Base-by-base conservation (phyloP, 2,888 invertebrate species). In the Muschampia plurimacula region DNA sequence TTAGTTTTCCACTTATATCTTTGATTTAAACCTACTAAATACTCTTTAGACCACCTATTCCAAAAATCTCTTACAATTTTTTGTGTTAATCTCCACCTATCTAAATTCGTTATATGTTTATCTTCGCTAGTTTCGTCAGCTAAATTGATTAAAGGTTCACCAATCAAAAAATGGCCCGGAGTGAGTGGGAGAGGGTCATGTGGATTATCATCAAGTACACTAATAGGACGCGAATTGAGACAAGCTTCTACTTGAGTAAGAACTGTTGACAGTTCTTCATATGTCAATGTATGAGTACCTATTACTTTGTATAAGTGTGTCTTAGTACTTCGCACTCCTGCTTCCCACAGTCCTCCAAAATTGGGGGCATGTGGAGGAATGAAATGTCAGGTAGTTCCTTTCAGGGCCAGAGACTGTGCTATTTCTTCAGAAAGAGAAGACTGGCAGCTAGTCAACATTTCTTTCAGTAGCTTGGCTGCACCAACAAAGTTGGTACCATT, bases 251-350 rank as follows among this genome's bases (percentile, higher is more conserved):
- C 63, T 57, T 79, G 75, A 10, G 71, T 46, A n/a, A 79, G 59
- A 0, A 78, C 63, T 8, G 78, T 79, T 1, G 76, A 59, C 32
- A 78, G 2, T 57, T 77, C 77, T 55, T 79, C 77, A 65, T 60
- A 79, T 2, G 76, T 77, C 75, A 0, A 72, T 13, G 36, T 78
- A 77, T 28, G 57, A 12, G 57, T 57, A 28, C 57, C 57, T 28
- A 57, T 57, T 5, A 57, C 57, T 8, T 28, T 57, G 12, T 57
- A 6, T 57, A 57, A 28, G 6, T 57, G 57, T 28, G 57, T 57
- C 12, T 57, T 57, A 28, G 57, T 57, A 12, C 57, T 57, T 28
- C 57, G 57, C 12, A 57, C 57, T 13, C 57, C 57, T 5, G 57
- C 57, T 13, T 57, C 57, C 57, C 57, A 57, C 28, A 57, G 28